These are phyloP conservation scores for Formica selysi DNA, from an alignment of 1,140 invertebrate genomes.

Conservation along the genomic window DNA sequence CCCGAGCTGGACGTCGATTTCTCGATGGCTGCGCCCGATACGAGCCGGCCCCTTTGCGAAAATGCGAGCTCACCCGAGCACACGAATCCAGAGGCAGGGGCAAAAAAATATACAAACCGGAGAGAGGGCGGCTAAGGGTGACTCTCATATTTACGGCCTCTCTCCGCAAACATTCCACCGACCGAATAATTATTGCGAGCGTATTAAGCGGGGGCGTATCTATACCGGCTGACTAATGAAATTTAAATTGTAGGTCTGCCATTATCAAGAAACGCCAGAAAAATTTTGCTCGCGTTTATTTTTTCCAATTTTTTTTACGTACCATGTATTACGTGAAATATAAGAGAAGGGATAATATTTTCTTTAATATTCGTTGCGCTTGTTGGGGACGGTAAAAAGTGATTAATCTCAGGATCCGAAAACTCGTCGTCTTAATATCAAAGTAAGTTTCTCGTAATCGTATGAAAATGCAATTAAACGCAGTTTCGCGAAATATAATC, in stretches of 20 bases:
- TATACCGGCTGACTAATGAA: not conserved
- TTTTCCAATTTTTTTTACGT: not conserved
- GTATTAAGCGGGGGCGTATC: not conserved
- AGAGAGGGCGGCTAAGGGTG: constrained; percentile 15
- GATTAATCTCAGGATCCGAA: not conserved
- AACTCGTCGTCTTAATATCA: constrained; percentile 25
- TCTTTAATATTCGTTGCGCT: not conserved
- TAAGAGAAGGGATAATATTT: not conserved
- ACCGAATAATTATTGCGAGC: not conserved
- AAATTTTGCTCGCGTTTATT: not conserved
- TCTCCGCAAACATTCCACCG: constrained; percentile 26
- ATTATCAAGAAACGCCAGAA: not conserved
- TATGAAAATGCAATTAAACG: constrained; percentile 59
- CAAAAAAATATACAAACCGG: constrained; percentile 40
- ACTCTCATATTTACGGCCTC: constrained; percentile 50
- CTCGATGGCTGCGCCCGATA: constrained; percentile 49
- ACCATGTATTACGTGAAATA: not conserved
- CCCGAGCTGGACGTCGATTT: constrained; percentile 42
- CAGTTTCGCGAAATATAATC: constrained; percentile 54
- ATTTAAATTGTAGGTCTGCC: constrained; percentile 4
- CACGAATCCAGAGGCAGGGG: constrained; percentile 24
- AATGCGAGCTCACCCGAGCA: constrained; percentile 49
- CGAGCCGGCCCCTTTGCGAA: constrained; percentile 43
- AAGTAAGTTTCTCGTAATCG: constrained; percentile 35
- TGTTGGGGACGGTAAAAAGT: not conserved